phyloP scores from a whole-genome alignment of 2,797 vertebrate genomes.

The Pitangus sulphuratus region DNA sequence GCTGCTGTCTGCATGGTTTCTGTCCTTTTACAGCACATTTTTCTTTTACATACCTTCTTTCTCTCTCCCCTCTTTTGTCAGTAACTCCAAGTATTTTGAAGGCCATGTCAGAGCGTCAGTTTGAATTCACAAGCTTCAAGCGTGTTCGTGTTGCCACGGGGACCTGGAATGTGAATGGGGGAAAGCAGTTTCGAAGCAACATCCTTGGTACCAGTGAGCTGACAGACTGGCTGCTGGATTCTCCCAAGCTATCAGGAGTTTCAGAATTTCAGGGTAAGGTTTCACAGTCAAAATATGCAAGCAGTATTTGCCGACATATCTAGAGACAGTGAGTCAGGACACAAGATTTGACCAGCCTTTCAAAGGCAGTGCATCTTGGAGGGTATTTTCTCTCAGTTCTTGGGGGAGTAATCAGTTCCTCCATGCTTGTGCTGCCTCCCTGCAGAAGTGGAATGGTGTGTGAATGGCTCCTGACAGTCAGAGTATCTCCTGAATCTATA shows the following conservation, averaged over 20 bases:
- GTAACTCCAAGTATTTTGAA: conserved; percentile 80
- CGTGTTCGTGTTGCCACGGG: conserved; percentile 76
- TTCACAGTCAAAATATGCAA: neutral
- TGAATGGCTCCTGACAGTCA: neutral
- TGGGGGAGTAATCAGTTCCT: neutral
- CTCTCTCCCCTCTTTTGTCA: neutral
- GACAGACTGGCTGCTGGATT: conserved; percentile 81
- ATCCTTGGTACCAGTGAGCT: conserved; percentile 78
- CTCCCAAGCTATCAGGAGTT: conserved; percentile 69
- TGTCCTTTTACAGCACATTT: neutral
- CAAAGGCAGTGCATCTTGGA: neutral
- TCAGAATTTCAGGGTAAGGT: conserved; percentile 74
- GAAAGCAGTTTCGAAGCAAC: conserved; percentile 82
- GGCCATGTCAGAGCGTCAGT: conserved; percentile 81
- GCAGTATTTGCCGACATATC: neutral
- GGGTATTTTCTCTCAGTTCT: neutral
- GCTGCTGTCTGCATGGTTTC: neutral
- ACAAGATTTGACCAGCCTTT: neutral
- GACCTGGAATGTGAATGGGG: conserved; percentile 84
- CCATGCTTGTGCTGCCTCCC: neutral
- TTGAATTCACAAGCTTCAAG: conserved; percentile 80
- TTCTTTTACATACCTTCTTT: neutral
- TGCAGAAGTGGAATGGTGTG: neutral
- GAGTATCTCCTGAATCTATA: neutral
- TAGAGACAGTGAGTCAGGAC: neutral